These are phyloP conservation scores for Meles meles DNA, from an alignment of 2,113 vertebrate genomes.

Conservation along the genomic window DNA sequence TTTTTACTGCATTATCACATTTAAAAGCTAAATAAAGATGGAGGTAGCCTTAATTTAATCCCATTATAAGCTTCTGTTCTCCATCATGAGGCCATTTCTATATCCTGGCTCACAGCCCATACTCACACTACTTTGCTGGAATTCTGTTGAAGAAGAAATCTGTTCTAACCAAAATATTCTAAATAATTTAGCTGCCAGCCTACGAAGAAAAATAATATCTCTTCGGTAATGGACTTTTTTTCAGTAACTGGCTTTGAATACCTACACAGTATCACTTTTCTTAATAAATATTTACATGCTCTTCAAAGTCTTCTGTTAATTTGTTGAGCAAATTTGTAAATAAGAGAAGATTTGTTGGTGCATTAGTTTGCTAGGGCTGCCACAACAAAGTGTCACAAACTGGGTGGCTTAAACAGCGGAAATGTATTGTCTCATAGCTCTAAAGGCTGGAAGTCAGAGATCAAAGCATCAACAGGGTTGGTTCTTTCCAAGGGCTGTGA, in stretches of 20 bases:
- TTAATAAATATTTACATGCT: neutral
- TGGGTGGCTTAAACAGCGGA: neutral
- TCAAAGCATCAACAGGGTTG: neutral
- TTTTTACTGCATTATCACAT: conserved; percentile 48
- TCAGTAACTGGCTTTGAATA: neutral
- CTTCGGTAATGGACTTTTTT: neutral
- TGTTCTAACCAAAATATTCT: conserved; percentile 46
- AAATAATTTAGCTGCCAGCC: conserved; percentile 29
- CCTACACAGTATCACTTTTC: neutral
- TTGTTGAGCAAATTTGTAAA: neutral
- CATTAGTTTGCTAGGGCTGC: neutral
- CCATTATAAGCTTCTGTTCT: conserved; percentile 41
- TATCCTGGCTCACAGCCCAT: conserved; percentile 32
- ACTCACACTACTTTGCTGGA: conserved; percentile 17
- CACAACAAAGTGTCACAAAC: neutral
- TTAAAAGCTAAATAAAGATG: conserved; percentile 55
- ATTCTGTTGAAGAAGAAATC: conserved; percentile 40
- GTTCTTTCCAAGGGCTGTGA: neutral
- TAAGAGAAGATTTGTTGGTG: neutral
- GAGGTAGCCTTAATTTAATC: conserved; percentile 24
- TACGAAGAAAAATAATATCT: conserved; percentile 3
- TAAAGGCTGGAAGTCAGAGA: neutral
- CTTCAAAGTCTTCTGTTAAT: neutral
- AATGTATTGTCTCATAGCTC: neutral
- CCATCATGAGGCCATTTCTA: conserved; percentile 22